Evolutionary conservation across 1,140 invertebrate species (phyloP).

Genomic region (Solenopsis invicta): DNA sequence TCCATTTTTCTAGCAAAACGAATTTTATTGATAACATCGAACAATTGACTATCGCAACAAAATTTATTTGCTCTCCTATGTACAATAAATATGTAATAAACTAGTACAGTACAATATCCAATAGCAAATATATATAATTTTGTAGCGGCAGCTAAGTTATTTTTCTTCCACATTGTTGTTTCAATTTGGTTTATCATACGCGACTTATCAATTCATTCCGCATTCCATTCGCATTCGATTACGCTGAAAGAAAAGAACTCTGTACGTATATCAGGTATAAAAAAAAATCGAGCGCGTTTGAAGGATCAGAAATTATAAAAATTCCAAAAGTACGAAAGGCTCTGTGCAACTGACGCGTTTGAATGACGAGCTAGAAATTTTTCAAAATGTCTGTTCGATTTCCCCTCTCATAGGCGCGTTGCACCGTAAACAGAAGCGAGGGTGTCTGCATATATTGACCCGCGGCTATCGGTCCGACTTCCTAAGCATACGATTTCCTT

Average conservation of each 20-base stretch:
- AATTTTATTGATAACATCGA: not conserved
- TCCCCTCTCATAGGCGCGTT: not conserved
- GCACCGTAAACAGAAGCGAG: not conserved
- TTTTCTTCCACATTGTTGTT: not conserved
- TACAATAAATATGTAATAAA: too few relatives aligned
- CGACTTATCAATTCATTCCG: not conserved
- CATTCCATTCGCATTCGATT: not conserved
- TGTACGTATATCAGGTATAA: not conserved
- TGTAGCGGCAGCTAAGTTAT: not conserved
- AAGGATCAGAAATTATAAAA: not conserved
- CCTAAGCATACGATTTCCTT: slow-evolving; percentile 10
- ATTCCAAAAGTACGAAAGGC: not conserved
- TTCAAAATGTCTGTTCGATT: not conserved
- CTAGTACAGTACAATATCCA: too few relatives aligned
- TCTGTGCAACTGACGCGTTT: not conserved
- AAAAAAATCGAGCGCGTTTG: not conserved
- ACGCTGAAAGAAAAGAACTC: not conserved
- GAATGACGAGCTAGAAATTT: not conserved
- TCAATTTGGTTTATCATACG: not conserved
- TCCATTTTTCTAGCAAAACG: not conserved
- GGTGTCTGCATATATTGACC: slow-evolving; percentile 17
- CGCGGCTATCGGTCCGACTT: not conserved
- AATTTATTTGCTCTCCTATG: not conserved
- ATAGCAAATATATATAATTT: not conserved
- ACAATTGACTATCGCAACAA: not conserved